Evolutionary conservation across 1,140 invertebrate species (phyloP), one percentile per base, ranked within the genome.

Genomic region (Stratiolaelaps scimitus): DNA sequence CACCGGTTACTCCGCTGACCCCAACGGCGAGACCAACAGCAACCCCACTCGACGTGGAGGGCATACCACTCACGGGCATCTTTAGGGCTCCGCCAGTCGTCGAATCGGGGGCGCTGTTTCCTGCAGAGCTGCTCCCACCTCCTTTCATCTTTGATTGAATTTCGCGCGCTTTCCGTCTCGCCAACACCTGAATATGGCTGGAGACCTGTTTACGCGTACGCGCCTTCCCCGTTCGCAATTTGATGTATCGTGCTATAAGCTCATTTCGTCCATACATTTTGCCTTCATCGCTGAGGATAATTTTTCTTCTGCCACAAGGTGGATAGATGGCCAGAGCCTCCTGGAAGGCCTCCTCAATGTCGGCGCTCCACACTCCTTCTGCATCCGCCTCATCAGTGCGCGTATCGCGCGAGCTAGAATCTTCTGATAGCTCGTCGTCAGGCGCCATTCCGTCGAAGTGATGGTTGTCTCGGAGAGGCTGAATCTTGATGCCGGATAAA

Each of bases 261-360:
- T 99, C 95, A 81, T 99, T 98, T 71, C 95, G 85, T 74, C 94
- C 95, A 82, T 98, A 99, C 96, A 99, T 99, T 84, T 98, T 98
- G 75, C 96, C 96, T 80, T 99, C 95, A 78, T 98, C 96, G 68
- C 92, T 97, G 70, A 99, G 83, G 71, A 99, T 98, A 75, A 99
- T 99, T 83, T 99, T 99, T 74, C 96, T 82, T 72, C 96, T 78
- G 66, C 96, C 96, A 78, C 96, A 99, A 69, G 96, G 95, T 65
- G 96, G 96, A 81, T 98, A 98, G 76, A 99, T 98, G 72, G 93
- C 93, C 71, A 99, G 82, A 48, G 96, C 96, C 81, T 99, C 95
- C 78, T 98, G 94, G 79, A 99, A 99, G 78, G 92, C 94, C 80
- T 98, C 95, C 78, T 99, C 96, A 78, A 99, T 99, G 79, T 98